Percentiles rank a stretch among this genome's conserved stretches.
Evolutionary conservation across 2,888 invertebrate genomes (phyloP).

Genomic region (Camponotus fellah): DNA sequence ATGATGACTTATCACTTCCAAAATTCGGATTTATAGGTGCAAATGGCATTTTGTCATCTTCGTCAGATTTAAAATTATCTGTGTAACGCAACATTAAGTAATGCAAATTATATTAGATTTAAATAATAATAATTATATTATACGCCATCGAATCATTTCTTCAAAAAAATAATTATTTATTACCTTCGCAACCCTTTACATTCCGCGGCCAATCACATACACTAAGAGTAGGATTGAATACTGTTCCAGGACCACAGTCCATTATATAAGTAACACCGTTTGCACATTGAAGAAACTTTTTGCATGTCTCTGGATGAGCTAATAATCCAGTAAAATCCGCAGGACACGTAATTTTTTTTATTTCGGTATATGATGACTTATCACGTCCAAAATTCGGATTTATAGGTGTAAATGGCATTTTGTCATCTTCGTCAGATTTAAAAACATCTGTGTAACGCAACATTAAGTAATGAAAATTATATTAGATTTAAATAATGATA

Average conservation of each 20-base stretch:
- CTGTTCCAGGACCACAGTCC: constrained; percentile 86
- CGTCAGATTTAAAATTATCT: constrained; percentile 61
- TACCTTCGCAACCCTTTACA: constrained; percentile 82
- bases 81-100: neutral
- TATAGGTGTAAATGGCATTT: constrained; percentile 44
- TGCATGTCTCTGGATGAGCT: constrained; percentile 85
- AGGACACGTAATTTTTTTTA: constrained; percentile 74
- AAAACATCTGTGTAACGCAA: constrained; percentile 57
- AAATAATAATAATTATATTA: neutral
- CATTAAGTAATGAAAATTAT: neutral
- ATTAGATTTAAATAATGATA: neutral
- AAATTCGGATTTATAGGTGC: constrained; percentile 40
- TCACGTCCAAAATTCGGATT: constrained; percentile 11
- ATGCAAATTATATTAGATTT: neutral
- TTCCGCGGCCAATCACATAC: constrained; percentile 85
- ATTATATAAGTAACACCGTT: constrained; percentile 83
- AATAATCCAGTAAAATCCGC: constrained; percentile 79
- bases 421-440: constrained; percentile 35
- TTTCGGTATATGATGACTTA: constrained; percentile 33
- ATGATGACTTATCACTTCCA: constrained; percentile 20
- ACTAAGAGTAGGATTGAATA: constrained; percentile 82
- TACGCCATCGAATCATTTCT: neutral
- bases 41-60: constrained; percentile 14
- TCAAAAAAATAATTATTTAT: neutral
- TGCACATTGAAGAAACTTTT: constrained; percentile 85